Evolutionary conservation across 2,113 vertebrate species (phyloP), one percentile per base, ranked within the genome.

Genomic region (Grantiella picta): DNA sequence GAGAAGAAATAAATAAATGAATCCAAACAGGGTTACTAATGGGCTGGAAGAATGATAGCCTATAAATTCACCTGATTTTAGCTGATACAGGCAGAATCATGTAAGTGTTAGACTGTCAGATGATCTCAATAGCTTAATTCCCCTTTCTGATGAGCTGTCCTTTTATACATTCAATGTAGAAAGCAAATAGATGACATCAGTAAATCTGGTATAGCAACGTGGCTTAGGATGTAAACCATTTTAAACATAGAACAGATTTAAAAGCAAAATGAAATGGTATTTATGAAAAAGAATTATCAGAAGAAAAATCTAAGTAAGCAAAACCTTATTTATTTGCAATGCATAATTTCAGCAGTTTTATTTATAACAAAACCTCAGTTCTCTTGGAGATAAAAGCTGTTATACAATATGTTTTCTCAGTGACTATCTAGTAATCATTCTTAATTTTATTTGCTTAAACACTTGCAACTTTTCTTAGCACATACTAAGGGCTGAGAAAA

Each of bases 291-390:
- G 68, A 70, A 45, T 7, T 57, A 60, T 36, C 78, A 75, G 60
- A 42, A 75, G 44, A 68, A 82, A 68, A 75, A 79, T 70, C 57
- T 61, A 77, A 80, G 82, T 56, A 91, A 70, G 71, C 64, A 83
- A 89, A 94, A 85, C 36, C 12, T n/a, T 70, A 54, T 95, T 93
- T 94, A 76, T 95, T 95, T 93, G 71, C 50, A 90, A 77, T 70
- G 71, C 64, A 59, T 95, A 66, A 92, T 77, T 90, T 77, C 54
- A 49, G 45, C 35, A 59, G 81, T 33, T 90, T 76, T 76, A 82
- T 94, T 94, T 91, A 57, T 63, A 59, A 66, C 13, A 70, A 72
- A 75, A 35, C 29, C 12, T 90, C 35, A 59, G 45, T 88, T 85
- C 75, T 80, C 88, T 80, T 70, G 47, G 47, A 91, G 71, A 77